Conservation (phyloP, 2,888 invertebrate species). For the Orthosia gothica region DNA sequence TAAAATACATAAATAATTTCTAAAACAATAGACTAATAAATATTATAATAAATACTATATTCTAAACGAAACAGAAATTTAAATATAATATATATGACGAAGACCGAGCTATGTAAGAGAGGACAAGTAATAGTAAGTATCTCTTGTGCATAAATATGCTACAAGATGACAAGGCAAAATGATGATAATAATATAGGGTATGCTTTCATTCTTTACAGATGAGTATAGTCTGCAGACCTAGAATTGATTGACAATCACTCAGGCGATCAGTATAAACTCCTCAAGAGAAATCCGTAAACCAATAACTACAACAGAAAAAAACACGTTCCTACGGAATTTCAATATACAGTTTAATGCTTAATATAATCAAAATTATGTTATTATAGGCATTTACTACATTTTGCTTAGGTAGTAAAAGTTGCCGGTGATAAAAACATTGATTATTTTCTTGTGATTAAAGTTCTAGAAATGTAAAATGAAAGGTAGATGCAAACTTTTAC, state of each 20-base stretch:
- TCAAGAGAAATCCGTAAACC: background rate
- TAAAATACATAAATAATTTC: too few relatives aligned
- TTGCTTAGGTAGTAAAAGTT: conserved; percentile 10
- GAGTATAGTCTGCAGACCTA: background rate
- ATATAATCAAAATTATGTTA: conserved; percentile 4
- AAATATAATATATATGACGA: too few relatives aligned
- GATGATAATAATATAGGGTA: too few relatives aligned
- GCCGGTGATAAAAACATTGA: conserved; percentile 19
- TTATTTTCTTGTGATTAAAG: conserved; percentile 12
- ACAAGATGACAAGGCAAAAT: too few relatives aligned
- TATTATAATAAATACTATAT: too few relatives aligned
- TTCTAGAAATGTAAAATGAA: conserved; percentile 5
- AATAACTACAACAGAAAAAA: background rate
- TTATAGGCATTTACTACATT: conserved; percentile 7
- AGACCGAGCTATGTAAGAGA: too few relatives aligned
- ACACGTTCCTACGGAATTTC: conserved; percentile 1
- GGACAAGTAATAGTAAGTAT: too few relatives aligned
- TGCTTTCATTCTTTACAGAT: background rate
- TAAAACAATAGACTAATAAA: too few relatives aligned
- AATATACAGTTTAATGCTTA: background rate
- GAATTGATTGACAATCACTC: background rate
- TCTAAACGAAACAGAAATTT: too few relatives aligned
- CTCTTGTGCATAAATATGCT: too few relatives aligned
- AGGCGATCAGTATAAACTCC: background rate
- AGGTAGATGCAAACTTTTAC: background rate